These are phyloP conservation scores for Benitochromis conjunctus DNA, from an alignment of 2,113 vertebrate genomes.

Conservation along the genomic window DNA sequence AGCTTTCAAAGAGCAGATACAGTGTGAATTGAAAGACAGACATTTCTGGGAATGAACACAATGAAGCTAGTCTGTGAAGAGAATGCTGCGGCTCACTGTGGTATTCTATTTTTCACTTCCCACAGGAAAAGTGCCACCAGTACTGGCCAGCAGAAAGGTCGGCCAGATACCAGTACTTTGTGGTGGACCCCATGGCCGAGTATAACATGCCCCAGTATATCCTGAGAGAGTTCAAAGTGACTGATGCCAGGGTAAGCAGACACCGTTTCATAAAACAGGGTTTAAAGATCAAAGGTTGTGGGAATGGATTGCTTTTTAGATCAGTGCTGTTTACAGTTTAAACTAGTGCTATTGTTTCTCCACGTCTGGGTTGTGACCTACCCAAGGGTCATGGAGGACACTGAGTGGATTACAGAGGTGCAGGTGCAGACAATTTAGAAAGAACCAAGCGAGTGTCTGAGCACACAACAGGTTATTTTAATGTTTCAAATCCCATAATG, in stretches of 20 bases:
- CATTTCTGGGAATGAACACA: conserved; percentile 14
- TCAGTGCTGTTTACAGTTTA: background rate
- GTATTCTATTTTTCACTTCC: conserved; percentile 14
- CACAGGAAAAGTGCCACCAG: conserved; percentile 97
- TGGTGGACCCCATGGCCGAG: conserved; percentile 98
- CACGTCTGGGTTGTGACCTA: background rate
- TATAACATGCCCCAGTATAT: conserved; percentile 99
- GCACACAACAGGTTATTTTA: background rate
- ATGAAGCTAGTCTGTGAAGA: background rate
- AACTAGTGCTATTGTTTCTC: background rate
- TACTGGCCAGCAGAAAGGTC: conserved; percentile 99
- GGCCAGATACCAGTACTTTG: conserved; percentile 98
- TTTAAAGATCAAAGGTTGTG: background rate
- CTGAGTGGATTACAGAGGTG: background rate
- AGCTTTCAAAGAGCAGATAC: background rate
- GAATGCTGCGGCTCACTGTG: conserved; percentile 23
- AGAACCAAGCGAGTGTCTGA: background rate
- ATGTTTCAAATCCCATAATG: background rate
- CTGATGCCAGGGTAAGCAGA: conserved; percentile 92
- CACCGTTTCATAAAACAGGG: background rate
- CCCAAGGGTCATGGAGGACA: background rate
- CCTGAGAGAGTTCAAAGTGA: conserved; percentile 98
- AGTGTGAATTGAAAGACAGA: background rate
- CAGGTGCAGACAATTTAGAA: background rate
- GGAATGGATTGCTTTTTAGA: background rate